Evolutionary conservation across 2,888 invertebrate genomes (phyloP), one percentile per base, ranked within the genome.

Genomic region (Ceramica pisi): DNA sequence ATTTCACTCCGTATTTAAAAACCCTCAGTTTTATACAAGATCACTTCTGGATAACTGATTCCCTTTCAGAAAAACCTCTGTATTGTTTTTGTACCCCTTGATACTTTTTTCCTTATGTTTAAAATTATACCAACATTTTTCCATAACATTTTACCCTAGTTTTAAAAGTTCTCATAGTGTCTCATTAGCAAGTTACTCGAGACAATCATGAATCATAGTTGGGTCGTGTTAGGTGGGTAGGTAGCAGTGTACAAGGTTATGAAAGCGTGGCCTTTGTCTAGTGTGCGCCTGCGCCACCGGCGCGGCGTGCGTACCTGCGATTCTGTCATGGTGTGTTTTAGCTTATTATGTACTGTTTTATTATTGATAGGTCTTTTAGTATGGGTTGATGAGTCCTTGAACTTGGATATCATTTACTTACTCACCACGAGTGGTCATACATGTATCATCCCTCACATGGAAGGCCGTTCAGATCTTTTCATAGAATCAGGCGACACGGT

Each of bases 191-290:
- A 81, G 67, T 61, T 63, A 62, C 19, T 48, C 46, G 69, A 87
- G 84, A 82, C 81, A 73, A 78, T 77, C 71, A 83, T 90, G 90
- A 90, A 75, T 90, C 90, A 90, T 85, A 85, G 81, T 59, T 71
- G 77, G 73, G 61, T 75, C 77, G 87, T 85, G 87, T 84, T 76
- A 71, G 86, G 87, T 84, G 87, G 86, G 86, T 86, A 87, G 86
- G 79, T 80, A 74, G 81, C 74, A 81, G 82, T 81, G 78, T 70
- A 82, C 91, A 91, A 91, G 92, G 92, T 88, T 91, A 88, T 80
- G 91, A 91, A 91, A 91, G 91, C 88, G 81, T 86, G 87, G 90
- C 91, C 91, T 91, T 90, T 91, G 90, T 90, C 86, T 88, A 79
- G 84, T 86, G 83, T 84, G 85, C 85, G 80, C 81, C 86, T 84